Evolutionary conservation across 2,888 invertebrate species (phyloP), one percentile per base, ranked within the genome.

Genomic region (Gymnocheta viridis): DNA sequence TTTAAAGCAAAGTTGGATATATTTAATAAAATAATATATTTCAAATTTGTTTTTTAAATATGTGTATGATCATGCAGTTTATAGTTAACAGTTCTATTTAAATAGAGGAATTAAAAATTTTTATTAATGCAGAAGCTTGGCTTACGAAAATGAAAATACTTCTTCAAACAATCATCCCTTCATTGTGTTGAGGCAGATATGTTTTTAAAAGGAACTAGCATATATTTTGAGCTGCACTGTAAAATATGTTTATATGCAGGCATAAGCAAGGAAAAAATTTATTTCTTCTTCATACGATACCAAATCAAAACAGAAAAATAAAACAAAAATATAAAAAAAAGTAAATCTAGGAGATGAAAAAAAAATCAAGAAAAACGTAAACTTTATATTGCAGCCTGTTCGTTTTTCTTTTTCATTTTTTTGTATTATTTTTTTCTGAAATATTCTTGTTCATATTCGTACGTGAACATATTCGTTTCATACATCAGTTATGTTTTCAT

Each of bases 341-440:
- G 67, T 82, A 85, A 86, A 86, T 87, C 87, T 72, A 82, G 47
- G 35, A 72, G 66, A 78, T 69, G 74, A 62, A 44, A 79, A 62
- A 78, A 72, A 60, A 66, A 47, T 47, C 47, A 70, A 86, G 85
- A 88, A 79, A 69, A 64, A 38, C n/a, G 54, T 56, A 56, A 79
- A 79, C 64, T 79, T 79, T 79, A 19, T 79, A 72, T 79, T 79
- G 64, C 64, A 72, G 79, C 72, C 79, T 79, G 64, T 66, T 72
- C 38, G 49, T 44, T 35, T 51, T 69, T 62, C 22, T 29, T 67
- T 35, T 58, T 49, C 32, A 19, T 72, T 49, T 60, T n/a, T n/a
- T n/a, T n/a, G n/a, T n/a, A n/a, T n/a, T n/a, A n/a, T n/a, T n/a
- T n/a, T n/a, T 44, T 60, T 10, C 17, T 27, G 14, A 78, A 78